Evolutionary conservation across 2,113 vertebrate genomes (phyloP).

Genomic region (Ameiurus melas): DNA sequence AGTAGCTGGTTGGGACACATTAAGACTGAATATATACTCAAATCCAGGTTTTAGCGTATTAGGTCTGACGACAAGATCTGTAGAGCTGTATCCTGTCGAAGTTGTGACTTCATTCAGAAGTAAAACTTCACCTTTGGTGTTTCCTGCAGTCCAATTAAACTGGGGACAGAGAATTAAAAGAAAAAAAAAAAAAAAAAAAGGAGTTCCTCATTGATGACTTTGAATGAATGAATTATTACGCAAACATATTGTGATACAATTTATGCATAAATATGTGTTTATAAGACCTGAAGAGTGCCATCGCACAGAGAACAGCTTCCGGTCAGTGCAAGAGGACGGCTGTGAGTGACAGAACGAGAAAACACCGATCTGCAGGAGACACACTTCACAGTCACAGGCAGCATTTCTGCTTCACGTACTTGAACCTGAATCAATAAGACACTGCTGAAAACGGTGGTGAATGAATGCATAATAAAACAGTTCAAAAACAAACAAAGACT

Average conservation of each 20-base stretch:
- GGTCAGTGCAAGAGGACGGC: conserved; percentile 56
- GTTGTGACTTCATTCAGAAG: conserved; percentile 62
- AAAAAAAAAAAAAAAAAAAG: neutral
- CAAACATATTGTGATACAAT: neutral
- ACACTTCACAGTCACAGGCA: conserved; percentile 69
- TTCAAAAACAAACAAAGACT: neutral
- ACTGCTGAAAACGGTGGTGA: neutral
- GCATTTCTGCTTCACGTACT: conserved; percentile 54
- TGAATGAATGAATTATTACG: too few relatives aligned
- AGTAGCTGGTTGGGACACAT: conserved; percentile 59
- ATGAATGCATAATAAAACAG: neutral
- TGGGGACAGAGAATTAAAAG: conserved; percentile 43
- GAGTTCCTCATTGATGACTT: neutral
- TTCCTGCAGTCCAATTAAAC: conserved; percentile 72
- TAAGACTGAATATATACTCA: conserved; percentile 73
- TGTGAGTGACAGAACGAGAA: conserved; percentile 53
- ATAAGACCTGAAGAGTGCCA: conserved; percentile 61
- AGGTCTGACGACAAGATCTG: conserved; percentile 66
- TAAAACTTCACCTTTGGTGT: conserved; percentile 60
- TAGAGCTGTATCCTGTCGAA: conserved; percentile 60
- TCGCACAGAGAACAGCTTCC: conserved; percentile 68
- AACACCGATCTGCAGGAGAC: conserved; percentile 64
- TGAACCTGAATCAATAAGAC: conserved; percentile 64
- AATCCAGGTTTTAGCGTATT: conserved; percentile 59
- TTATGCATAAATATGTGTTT: neutral